phyloP scores from a whole-genome alignment of 2,797 vertebrate species.

The Aldrovandia affinis region DNA sequence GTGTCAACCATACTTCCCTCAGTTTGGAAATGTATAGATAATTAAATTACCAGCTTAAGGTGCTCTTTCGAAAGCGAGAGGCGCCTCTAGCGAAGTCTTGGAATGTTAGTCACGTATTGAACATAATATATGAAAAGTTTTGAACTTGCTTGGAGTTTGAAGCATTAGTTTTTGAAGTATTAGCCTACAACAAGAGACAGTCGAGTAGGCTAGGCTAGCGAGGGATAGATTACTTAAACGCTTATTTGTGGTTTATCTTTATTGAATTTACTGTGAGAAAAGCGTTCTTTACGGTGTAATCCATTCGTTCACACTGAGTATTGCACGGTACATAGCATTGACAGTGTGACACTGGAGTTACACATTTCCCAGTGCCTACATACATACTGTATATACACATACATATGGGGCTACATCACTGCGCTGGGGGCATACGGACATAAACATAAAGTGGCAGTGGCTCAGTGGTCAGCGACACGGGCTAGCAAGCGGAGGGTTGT shows the following conservation, averaged over 20 bases:
- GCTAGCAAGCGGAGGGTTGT: too few species aligned
- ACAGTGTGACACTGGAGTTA: not conserved
- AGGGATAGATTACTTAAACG: not conserved
- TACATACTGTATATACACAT: not conserved
- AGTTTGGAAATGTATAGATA: not conserved
- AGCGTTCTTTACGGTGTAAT: not conserved
- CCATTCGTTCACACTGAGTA: not conserved
- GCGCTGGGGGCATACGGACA: not conserved
- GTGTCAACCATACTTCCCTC: not conserved
- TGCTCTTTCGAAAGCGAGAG: not conserved
- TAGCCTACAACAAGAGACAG: conserved; percentile 5
- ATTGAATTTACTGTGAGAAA: not conserved
- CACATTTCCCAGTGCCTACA: not conserved
- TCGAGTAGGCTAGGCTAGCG: not conserved
- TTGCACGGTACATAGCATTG: not conserved
- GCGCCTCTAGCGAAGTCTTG: not conserved
- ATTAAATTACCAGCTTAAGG: not conserved
- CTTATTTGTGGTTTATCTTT: not conserved
- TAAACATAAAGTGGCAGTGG: too few species aligned
- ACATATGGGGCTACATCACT: not conserved
- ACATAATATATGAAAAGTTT: not conserved
- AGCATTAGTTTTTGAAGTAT: not conserved
- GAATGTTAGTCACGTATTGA: not conserved
- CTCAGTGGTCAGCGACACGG: too few species aligned
- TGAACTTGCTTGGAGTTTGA: not conserved